Evolutionary conservation across 1,140 invertebrate species (phyloP).

Genomic region (Teleogryllus occipitalis): DNA sequence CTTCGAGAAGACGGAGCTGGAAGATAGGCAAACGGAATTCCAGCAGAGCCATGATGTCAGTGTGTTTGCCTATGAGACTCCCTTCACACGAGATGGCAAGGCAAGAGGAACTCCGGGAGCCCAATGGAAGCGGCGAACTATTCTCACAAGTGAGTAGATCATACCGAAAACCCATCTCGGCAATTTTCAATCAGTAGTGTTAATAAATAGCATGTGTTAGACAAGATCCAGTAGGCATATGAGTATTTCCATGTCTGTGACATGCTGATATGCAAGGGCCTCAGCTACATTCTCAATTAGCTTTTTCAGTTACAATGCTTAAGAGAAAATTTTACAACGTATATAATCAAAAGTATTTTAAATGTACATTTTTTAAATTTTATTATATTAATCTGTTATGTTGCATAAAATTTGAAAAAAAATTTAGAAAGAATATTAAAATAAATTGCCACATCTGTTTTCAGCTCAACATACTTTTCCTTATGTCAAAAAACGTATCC

Average conservation of each 20-base stretch:
- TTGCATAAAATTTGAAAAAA: background rate
- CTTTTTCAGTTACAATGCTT: too few species aligned
- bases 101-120: conserved; percentile 73
- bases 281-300: too few species aligned
- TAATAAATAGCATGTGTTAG: too few species aligned
- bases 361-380: background rate
- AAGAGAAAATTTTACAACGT: too few species aligned
- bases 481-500: conserved; percentile 82
- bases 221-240: background rate
- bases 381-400: background rate
- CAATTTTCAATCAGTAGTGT: too few species aligned
- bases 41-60: conserved; percentile 80
- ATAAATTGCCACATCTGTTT: conserved; percentile 25
- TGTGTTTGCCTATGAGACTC: conserved; percentile 87
- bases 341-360: background rate
- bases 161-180: too few species aligned
- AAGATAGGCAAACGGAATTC: conserved; percentile 63
- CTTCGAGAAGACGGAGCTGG: conserved; percentile 58
- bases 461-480: conserved; percentile 77
- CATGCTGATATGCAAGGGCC: too few species aligned
- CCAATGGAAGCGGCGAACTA: conserved; percentile 79
- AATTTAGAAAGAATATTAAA: too few species aligned
- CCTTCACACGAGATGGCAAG: conserved; percentile 74
- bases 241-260: background rate
- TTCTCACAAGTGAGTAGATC: conserved; percentile 59